Conservation (phyloP, 2,888 invertebrate genomes). For the Troides oblongomaculatus region DNA sequence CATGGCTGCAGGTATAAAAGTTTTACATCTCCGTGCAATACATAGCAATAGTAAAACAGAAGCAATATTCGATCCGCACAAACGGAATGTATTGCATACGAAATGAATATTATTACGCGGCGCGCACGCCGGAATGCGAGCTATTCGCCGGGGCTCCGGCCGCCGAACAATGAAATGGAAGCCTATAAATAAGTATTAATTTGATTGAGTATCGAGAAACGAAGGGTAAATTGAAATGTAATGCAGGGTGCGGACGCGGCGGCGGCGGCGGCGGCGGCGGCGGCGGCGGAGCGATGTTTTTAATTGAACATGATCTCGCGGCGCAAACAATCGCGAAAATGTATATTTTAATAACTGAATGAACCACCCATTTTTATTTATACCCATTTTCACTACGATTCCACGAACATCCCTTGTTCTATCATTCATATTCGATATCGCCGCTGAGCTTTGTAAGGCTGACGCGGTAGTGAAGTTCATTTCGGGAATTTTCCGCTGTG, state of each 20-base stretch:
- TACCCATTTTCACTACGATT: slow-evolving; percentile 6
- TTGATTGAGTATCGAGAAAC: slow-evolving; percentile 25
- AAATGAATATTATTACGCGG: slow-evolving; percentile 5
- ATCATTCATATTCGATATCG: slow-evolving; percentile 5
- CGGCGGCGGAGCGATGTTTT: slow-evolving; percentile 29
- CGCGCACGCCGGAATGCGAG: slow-evolving; percentile 1
- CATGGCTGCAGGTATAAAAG: too few relatives aligned
- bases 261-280: background rate
- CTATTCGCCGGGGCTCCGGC: slow-evolving; percentile 3
- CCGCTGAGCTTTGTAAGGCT: background rate
- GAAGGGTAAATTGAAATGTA: slow-evolving; percentile 28
- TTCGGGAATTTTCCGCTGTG: slow-evolving; percentile 3
- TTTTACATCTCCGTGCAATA: too few relatives aligned
- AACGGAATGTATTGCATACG: background rate
- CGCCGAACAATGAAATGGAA: slow-evolving; percentile 12
- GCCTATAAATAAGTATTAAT: slow-evolving; percentile 27
- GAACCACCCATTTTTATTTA: slow-evolving; percentile 22
- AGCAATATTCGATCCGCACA: too few relatives aligned
- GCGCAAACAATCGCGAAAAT: slow-evolving; percentile 34
- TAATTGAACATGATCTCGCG: slow-evolving; percentile 36
- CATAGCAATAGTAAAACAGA: too few relatives aligned
- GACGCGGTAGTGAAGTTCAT: slow-evolving; percentile 11
- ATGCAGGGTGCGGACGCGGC: background rate
- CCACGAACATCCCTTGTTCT: slow-evolving; percentile 4
- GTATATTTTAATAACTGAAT: slow-evolving; percentile 38